These are phyloP conservation scores for Cherax quadricarinatus DNA, from an alignment of 1,140 invertebrate genomes.

Conservation along the genomic window DNA sequence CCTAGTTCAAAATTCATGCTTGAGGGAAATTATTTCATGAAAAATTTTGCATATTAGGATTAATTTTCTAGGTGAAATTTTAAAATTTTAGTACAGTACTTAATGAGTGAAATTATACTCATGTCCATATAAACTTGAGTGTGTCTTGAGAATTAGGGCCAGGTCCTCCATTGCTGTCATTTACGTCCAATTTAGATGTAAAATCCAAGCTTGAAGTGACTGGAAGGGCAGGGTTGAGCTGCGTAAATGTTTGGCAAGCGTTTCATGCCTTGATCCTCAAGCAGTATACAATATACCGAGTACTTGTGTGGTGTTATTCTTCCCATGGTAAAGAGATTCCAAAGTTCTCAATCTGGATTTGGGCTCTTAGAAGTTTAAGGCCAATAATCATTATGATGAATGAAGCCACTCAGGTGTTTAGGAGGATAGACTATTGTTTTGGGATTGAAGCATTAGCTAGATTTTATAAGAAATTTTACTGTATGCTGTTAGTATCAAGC, in stretches of 20 bases:
- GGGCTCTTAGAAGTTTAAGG: not conserved
- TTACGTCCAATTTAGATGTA: slow-evolving; percentile 40
- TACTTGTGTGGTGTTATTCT: slow-evolving; percentile 18
- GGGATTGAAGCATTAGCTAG: slow-evolving; percentile 24
- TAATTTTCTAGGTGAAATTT: not conserved
- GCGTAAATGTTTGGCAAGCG: not conserved
- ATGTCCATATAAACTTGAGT: slow-evolving; percentile 1
- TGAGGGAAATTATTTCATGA: not conserved
- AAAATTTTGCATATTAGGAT: not conserved
- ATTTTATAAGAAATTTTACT: slow-evolving; percentile 15
- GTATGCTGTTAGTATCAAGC: slow-evolving; percentile 3
- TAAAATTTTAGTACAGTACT: not conserved
- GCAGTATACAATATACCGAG: slow-evolving; percentile 9
- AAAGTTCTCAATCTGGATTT: not conserved
- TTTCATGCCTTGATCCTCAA: slow-evolving; percentile 22
- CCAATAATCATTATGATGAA: slow-evolving; percentile 5
- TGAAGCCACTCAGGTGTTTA: slow-evolving; percentile 30
- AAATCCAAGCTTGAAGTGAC: slow-evolving; percentile 22
- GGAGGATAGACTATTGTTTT: slow-evolving; percentile 8
- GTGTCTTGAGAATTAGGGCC: slow-evolving; percentile 11
- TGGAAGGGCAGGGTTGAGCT: slow-evolving; percentile 12
- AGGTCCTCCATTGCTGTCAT: slow-evolving; percentile 28
- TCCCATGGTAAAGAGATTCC: not conserved
- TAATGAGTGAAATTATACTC: not conserved
- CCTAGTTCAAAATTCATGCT: slow-evolving; percentile 21